These are phyloP conservation scores for Apotomis betuletana DNA, from an alignment of 2,888 invertebrate genomes.

Conservation along the genomic window DNA sequence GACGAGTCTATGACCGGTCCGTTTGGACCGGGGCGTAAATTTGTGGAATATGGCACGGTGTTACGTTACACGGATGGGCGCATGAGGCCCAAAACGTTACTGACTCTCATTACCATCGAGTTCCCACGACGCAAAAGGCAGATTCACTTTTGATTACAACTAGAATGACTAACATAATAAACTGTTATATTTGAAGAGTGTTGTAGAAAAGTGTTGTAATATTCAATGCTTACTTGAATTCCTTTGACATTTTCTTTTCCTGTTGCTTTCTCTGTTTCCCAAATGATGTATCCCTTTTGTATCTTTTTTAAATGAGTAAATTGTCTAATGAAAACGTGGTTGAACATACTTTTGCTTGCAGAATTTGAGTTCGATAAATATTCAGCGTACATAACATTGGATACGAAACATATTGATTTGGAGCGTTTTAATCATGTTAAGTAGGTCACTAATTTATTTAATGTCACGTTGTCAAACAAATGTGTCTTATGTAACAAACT, in stretches of 20 bases:
- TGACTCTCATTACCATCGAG: constrained; percentile 7
- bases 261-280: constrained; percentile 5
- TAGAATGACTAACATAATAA: constrained; percentile 10
- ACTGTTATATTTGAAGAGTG: constrained; percentile 5
- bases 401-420: not conserved
- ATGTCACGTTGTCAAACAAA: not conserved
- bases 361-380: too few species aligned
- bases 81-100: constrained; percentile 23
- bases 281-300: not conserved
- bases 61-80: constrained; percentile 30
- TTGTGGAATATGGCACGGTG: constrained; percentile 47
- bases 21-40: constrained; percentile 50
- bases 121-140: constrained; percentile 30
- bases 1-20: constrained; percentile 52
- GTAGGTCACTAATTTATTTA: not conserved
- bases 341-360: too few species aligned
- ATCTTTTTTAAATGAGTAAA: not conserved
- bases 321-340: not conserved
- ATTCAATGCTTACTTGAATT: not conserved
- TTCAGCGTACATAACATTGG: too few species aligned
- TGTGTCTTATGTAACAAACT: not conserved
- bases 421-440: constrained; percentile 6
- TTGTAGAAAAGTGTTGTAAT: not conserved
- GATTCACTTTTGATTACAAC: constrained; percentile 17
- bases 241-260: not conserved